These are phyloP conservation scores for Amia ocellicauda DNA, from an alignment of 2,113 vertebrate genomes.

Conservation along the genomic window DNA sequence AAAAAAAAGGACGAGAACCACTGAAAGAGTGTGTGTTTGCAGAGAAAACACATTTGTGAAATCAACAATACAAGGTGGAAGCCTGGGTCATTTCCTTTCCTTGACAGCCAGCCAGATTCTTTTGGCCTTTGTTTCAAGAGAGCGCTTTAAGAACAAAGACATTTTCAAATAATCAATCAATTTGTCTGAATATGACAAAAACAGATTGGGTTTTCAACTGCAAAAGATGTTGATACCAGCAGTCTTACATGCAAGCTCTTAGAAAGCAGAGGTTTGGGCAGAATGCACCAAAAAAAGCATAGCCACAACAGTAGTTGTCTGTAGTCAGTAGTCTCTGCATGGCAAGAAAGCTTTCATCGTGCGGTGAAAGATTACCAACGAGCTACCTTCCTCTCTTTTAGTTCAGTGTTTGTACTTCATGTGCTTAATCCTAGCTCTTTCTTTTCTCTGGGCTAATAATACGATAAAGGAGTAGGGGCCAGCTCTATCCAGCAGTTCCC, in stretches of 20 bases:
- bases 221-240: slow-evolving; percentile 15
- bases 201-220: slow-evolving; percentile 49
- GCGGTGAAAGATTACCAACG: too few species aligned
- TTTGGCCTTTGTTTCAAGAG: slow-evolving; percentile 41
- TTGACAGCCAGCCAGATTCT: slow-evolving; percentile 52
- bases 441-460: too few species aligned
- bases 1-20: not conserved
- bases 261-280: not conserved
- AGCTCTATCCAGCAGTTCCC: too few species aligned
- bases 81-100: slow-evolving; percentile 65
- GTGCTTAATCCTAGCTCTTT: too few species aligned
- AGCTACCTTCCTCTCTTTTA: too few species aligned
- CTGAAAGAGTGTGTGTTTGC: slow-evolving; percentile 22
- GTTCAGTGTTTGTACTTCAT: too few species aligned
- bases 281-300: too few species aligned
- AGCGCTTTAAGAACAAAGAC: slow-evolving; percentile 38
- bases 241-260: not conserved
- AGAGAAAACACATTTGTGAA: slow-evolving; percentile 30
- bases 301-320: too few species aligned
- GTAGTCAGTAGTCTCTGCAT: not conserved
- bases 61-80: slow-evolving; percentile 20
- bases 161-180: slow-evolving; percentile 42
- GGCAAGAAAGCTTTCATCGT: not conserved
- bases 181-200: slow-evolving; percentile 27
- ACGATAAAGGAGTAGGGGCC: too few species aligned